Evolutionary conservation across 1,140 invertebrate genomes (phyloP), one percentile per base, ranked within the genome.

Genomic region (Scylla paramamosain): DNA sequence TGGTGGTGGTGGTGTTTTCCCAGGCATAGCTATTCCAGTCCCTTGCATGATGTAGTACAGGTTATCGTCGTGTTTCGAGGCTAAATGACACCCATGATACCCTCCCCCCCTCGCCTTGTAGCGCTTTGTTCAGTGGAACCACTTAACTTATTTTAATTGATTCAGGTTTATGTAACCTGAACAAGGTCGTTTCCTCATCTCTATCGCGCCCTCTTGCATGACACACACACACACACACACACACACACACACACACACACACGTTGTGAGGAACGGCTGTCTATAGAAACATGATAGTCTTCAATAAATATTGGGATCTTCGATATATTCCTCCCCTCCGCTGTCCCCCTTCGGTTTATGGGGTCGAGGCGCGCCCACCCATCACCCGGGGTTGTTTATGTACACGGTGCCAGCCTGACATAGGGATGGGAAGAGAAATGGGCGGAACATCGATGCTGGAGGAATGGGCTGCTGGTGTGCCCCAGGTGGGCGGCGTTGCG

Each of bases 251-350:
- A 59, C 52, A 59, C 52, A 59, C 52, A 59, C 52, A 12, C 10
- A 8, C n/a, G 67, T 77, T 7, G 25, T 77, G 67, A 77, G 67
- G n/a, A 77, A 77, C 67, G 67, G 67, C n/a, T 77, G 67, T 77
- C 67, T 77, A 77, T 77, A 77, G 67, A 77, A 77, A 77, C 67
- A 77, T 77, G 67, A 77, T 77, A 77, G 20, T 20, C 67, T n/a
- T n/a, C 67, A 77, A 77, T 77, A 77, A 77, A 77, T 77, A 77
- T 77, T 77, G 67, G 67, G 25, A 77, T 77, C 67, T 77, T 77
- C 67, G 67, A 77, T 77, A 77, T 77, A 77, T 77, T 77, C 67
- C 67, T 77, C 67, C 67, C 67, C 67, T 77, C 67, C 67, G 25
- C 59, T 67, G 59, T 67, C 20, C 59, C 59, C 59, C 59, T 67